Conservation (phyloP, 2,888 invertebrate species). For the Drosophila acutilabella region DNA sequence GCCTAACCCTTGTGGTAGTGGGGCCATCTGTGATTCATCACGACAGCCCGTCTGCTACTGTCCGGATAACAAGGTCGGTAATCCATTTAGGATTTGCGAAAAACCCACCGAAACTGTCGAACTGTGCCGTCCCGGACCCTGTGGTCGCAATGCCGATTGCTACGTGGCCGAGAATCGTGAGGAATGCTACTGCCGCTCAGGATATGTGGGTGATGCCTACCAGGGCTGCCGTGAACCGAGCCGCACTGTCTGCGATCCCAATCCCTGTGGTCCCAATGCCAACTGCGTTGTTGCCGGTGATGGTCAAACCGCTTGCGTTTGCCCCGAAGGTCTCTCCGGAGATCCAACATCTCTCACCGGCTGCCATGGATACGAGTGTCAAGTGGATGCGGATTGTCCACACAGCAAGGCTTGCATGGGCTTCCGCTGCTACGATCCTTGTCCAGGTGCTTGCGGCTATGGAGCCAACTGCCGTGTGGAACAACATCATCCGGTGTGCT, state of each 20-base stretch:
- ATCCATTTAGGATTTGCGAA: conserved; percentile 92
- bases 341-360: conserved; percentile 90
- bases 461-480: conserved; percentile 91
- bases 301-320: conserved; percentile 90
- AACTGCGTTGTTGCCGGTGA: conserved; percentile 89
- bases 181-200: conserved; percentile 92
- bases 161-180: conserved; percentile 93
- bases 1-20: conserved; percentile 92
- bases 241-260: conserved; percentile 90
- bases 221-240: conserved; percentile 90
- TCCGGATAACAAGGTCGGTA: conserved; percentile 92
- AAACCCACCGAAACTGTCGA: conserved; percentile 87
- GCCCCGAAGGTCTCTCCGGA: conserved; percentile 91
- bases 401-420: conserved; percentile 91
- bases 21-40: conserved; percentile 92
- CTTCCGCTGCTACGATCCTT: conserved; percentile 92
- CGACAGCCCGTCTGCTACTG: conserved; percentile 93
- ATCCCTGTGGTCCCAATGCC: conserved; percentile 92
- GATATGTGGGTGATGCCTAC: conserved; percentile 92
- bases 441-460: conserved; percentile 92
- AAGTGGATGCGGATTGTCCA: conserved; percentile 91
- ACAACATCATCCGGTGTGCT: conserved; percentile 92
- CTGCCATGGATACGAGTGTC: conserved; percentile 92
- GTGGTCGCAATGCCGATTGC: conserved; percentile 93
- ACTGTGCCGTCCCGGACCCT: conserved; percentile 92